A percentile compares a stretch with the other conserved stretches of the same genome.
Evolutionary conservation across 2,888 invertebrate species (phyloP).

Genomic region (Brachypterus glaber): DNA sequence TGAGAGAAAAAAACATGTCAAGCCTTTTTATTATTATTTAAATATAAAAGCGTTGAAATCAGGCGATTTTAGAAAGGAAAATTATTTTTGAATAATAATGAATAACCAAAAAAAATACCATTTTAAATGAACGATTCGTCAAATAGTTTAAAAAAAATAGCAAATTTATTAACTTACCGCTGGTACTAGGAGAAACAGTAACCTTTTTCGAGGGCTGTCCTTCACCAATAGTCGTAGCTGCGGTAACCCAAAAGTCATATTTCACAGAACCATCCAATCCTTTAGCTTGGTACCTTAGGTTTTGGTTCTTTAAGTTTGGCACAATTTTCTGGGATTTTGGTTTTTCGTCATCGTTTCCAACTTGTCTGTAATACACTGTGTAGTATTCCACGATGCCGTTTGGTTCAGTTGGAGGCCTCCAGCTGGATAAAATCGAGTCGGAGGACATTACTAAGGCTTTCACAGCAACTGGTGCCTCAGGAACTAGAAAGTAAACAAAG

Average conservation of each 20-base stretch:
- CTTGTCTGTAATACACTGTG: slow-evolving; percentile 73
- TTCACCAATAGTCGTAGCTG: slow-evolving; percentile 88
- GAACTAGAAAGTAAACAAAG: slow-evolving; percentile 66
- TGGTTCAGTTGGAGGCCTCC: slow-evolving; percentile 86
- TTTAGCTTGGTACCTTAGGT: slow-evolving; percentile 76
- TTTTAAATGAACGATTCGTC: neutral
- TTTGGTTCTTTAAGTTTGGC: slow-evolving; percentile 55
- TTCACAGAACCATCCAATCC: slow-evolving; percentile 71
- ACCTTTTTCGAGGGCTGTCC: slow-evolving; percentile 85
- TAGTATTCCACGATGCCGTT: slow-evolving; percentile 91
- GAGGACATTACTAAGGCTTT: slow-evolving; percentile 88
- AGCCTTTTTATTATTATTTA: too few species aligned
- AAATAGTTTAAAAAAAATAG: neutral
- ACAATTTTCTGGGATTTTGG: slow-evolving; percentile 69
- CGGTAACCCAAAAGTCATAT: slow-evolving; percentile 92
- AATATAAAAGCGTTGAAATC: too few species aligned
- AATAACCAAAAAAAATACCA: slow-evolving; percentile 2
- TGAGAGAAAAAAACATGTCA: too few species aligned
- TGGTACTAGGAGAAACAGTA: slow-evolving; percentile 70
- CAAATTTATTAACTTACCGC: slow-evolving; percentile 46
- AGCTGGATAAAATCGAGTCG: slow-evolving; percentile 85
- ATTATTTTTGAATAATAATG: too few species aligned
- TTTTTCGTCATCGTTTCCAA: slow-evolving; percentile 39
- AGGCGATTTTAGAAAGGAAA: too few species aligned
- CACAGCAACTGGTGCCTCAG: slow-evolving; percentile 85